Percentiles rank a stretch among this genome's conserved stretches.
These are phyloP conservation scores for Gymnopithys bicolor DNA, from an alignment of 2,797 vertebrate species.

Conservation along the genomic window DNA sequence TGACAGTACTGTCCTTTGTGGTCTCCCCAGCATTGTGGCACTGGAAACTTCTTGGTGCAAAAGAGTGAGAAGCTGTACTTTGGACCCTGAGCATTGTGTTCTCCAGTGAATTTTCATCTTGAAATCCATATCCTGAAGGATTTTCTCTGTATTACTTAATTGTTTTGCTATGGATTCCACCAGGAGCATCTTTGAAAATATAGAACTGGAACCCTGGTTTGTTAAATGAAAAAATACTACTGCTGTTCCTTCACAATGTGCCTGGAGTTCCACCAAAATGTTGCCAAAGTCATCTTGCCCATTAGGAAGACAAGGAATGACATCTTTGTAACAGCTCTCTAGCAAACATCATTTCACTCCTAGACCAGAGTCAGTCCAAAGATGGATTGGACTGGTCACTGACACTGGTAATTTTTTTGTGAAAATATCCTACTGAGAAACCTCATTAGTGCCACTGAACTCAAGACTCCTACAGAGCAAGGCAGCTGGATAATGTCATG, in stretches of 20 bases:
- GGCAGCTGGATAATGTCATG: neutral
- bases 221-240: neutral
- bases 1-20: neutral
- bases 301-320: neutral
- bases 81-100: neutral
- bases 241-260: neutral
- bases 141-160: neutral
- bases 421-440: neutral
- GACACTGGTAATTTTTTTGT: neutral
- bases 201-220: neutral
- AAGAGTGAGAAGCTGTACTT: neutral
- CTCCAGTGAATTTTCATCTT: neutral
- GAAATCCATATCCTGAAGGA: neutral
- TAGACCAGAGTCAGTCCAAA: neutral
- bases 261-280: neutral
- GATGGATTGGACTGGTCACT: neutral
- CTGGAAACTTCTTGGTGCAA: neutral
- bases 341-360: neutral
- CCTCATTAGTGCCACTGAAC: neutral
- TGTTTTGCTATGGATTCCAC: neutral
- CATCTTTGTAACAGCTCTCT: neutral
- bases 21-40: fast-evolving
- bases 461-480: neutral
- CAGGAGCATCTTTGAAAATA: neutral
- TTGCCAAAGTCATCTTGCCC: neutral